phyloP scores from a whole-genome alignment of 2,113 vertebrate genomes.

The Labeo rohita region DNA sequence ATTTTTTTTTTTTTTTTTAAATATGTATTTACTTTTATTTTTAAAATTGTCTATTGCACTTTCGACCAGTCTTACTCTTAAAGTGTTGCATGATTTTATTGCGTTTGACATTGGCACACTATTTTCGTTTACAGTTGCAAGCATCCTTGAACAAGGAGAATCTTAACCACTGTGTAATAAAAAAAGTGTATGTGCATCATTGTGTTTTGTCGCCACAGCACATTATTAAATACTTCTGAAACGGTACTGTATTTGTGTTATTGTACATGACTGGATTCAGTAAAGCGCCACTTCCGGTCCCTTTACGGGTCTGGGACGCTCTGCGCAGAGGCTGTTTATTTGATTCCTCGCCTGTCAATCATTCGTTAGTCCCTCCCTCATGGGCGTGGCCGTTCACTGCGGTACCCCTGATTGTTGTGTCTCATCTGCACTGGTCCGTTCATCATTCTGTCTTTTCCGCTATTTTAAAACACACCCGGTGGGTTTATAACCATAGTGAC shows the following conservation, averaged over 20 bases:
- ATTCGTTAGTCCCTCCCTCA: conserved; percentile 32
- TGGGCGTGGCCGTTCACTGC: conserved; percentile 44
- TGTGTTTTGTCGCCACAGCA: background rate
- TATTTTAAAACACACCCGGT: background rate
- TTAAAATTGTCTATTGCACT: background rate
- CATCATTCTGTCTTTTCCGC: background rate
- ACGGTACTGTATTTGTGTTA: background rate
- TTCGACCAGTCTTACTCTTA: background rate
- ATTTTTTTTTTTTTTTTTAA: background rate
- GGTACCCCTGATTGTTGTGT: conserved; percentile 30
- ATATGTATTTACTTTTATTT: background rate
- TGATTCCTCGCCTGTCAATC: background rate
- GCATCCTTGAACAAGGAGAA: background rate
- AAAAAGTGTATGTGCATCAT: background rate
- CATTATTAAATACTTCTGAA: conserved; percentile 36
- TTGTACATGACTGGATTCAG: background rate
- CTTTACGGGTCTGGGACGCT: background rate
- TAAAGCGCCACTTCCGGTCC: background rate
- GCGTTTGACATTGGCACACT: background rate
- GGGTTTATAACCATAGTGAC: background rate
- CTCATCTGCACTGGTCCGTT: background rate
- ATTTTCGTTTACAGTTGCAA: conserved; percentile 6
- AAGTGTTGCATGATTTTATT: background rate
- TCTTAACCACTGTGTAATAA: conserved; percentile 30
- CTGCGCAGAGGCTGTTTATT: background rate